phyloP scores from a whole-genome alignment of 2,888 invertebrate species.

The Melikaiella ostensackeni region DNA sequence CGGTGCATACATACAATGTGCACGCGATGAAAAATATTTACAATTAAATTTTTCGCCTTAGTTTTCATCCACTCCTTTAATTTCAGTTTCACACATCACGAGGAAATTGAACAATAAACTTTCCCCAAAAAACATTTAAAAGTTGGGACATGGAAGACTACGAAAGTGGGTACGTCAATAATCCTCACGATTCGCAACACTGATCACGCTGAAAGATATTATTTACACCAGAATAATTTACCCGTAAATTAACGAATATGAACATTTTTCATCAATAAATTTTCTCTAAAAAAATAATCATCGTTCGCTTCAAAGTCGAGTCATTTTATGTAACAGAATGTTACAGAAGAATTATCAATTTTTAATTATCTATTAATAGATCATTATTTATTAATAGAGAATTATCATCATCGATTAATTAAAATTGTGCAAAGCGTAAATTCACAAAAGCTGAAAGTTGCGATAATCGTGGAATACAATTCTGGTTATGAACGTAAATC shows the following conservation, averaged over 20 bases:
- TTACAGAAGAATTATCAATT: not conserved
- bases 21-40: conserved; percentile 34
- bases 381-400: not conserved
- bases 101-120: not conserved
- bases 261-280: conserved; percentile 2
- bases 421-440: conserved; percentile 2
- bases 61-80: conserved; percentile 6
- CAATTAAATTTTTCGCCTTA: conserved; percentile 19
- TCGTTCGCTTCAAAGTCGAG: not conserved
- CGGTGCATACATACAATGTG: conserved; percentile 32
- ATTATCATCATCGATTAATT: not conserved
- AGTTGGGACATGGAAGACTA: conserved; percentile 23
- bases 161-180: conserved; percentile 30
- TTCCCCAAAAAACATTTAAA: conserved; percentile 21
- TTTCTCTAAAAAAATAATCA: not conserved
- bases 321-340: not conserved
- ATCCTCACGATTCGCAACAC: conserved; percentile 31
- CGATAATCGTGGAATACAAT: conserved; percentile 14
- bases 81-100: conserved; percentile 2
- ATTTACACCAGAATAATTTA: conserved; percentile 18
- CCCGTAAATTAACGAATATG: not conserved
- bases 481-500: conserved; percentile 12
- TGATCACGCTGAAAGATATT: conserved; percentile 13
- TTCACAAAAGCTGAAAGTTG: not conserved
- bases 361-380: not conserved